Base-by-base conservation (phyloP, 1,140 invertebrate genomes). In the Cotesia glomerata region DNA sequence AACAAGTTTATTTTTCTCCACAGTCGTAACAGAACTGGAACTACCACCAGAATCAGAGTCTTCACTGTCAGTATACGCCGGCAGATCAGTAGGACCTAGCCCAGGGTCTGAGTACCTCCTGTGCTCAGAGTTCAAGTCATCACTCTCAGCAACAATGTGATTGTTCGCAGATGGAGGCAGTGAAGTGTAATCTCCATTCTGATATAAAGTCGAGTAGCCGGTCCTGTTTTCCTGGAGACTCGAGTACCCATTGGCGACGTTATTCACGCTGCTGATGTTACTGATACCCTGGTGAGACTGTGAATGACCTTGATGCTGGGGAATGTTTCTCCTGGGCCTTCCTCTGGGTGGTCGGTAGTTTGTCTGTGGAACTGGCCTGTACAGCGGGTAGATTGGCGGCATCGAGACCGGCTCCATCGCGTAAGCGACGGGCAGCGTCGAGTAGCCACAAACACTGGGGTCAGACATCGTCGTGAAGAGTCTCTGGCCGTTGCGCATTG, bases 71-170 rank as follows among this genome's bases (percentile, higher is more conserved):
- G 49, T 58, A 52, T 76, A 74, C 39, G 68, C 68, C 0, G 77
- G 72, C 0, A 75, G 63, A n/a, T 89, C 86, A 26, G 87, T 85
- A 18, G 88, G 88, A 5, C 82, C 86, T 13, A 90, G 69, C 0
- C 89, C 89, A 73, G 89, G 89, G 81, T 90, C 89, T 0, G 88
- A 89, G 72, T 88, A 90, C 69, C 89, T 81, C 51, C 89, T 80
- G 14, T 87, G 86, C 16, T 86, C 85, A 0, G 81, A 83, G 68
- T 76, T 85, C 9, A 84, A 61, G 58, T 86, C 85, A 4, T 86
- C 79, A 0, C 77, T 70, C 18, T 79, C 78, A 34, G 79, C 77
- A 3, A 74, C 80, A 62, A 75, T 79, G 69, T 87, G 83, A 36
- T 80, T 82, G 69, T 86, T 84, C 16, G 86, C 86, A 16, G 85